A percentile compares a stretch with the other conserved stretches of the same genome.
Conservation (phyloP, 2,113 vertebrate genomes). For the Pseudopipra pipra region DNA sequence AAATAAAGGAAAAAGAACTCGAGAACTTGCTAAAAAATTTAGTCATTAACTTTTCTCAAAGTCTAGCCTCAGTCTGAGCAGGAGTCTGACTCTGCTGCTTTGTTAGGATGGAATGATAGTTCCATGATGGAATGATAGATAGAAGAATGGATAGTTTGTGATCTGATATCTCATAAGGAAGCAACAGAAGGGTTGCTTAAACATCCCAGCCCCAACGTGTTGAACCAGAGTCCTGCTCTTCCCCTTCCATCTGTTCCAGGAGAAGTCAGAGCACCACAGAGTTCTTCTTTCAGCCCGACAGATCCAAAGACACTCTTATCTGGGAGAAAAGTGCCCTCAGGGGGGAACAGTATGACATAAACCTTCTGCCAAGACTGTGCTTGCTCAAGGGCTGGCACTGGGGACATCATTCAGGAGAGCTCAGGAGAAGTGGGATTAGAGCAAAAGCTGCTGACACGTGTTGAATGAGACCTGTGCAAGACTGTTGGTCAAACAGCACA, state of each 20-base stretch:
- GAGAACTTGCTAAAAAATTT: background rate
- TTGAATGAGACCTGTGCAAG: background rate
- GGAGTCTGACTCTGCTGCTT: background rate
- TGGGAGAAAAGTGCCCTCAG: background rate
- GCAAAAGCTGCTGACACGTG: background rate
- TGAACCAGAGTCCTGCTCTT: background rate
- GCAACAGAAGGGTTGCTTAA: background rate
- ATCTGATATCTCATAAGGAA: background rate
- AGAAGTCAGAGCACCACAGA: background rate
- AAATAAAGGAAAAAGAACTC: background rate
- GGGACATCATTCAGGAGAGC: background rate
- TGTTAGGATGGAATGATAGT: background rate
- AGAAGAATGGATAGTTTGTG: background rate
- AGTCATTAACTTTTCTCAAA: background rate
- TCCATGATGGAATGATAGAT: background rate
- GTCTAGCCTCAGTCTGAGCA: background rate
- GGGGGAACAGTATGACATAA: background rate
- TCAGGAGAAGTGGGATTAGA: background rate
- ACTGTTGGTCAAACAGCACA: background rate
- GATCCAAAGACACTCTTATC: background rate
- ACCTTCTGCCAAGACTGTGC: background rate
- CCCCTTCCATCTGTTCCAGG: background rate
- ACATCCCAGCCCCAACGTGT: background rate
- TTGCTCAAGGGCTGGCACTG: background rate
- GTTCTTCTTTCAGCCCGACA: conserved; percentile 22